Percentiles rank a stretch among this genome's conserved stretches.
phyloP scores from a whole-genome alignment of 2,888 invertebrate genomes.

The Cephonodes hylas region DNA sequence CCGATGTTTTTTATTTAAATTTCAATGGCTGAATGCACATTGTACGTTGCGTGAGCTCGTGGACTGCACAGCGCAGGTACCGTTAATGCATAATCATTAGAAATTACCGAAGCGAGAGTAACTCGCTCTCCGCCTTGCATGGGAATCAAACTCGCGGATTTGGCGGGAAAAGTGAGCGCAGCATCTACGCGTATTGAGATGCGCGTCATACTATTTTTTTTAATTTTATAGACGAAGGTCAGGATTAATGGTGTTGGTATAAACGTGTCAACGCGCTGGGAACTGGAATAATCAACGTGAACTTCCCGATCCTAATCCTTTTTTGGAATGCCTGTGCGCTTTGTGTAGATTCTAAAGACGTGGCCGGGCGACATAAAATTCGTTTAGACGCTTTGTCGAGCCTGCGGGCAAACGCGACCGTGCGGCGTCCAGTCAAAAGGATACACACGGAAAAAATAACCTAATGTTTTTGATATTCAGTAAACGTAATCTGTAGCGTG shows the following conservation, averaged over 20 bases:
- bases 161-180: slow-evolving; percentile 66
- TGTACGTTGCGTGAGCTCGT: slow-evolving; percentile 80
- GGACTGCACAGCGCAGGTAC: slow-evolving; percentile 72
- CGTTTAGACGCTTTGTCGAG: slow-evolving; percentile 36
- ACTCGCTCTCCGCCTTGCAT: slow-evolving; percentile 51
- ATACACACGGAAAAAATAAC: slow-evolving; percentile 28
- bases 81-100: slow-evolving; percentile 76
- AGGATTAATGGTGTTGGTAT: slow-evolving; percentile 26
- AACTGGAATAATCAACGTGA: slow-evolving; percentile 58
- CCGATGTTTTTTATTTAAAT: slow-evolving; percentile 69
- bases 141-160: slow-evolving; percentile 61
- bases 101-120: slow-evolving; percentile 68
- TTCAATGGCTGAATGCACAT: slow-evolving; percentile 74
- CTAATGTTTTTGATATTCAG: slow-evolving; percentile 48
- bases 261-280: slow-evolving; percentile 63
- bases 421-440: slow-evolving; percentile 29
- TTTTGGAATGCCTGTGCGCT: slow-evolving; percentile 40
- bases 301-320: slow-evolving; percentile 55
- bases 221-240: slow-evolving; percentile 5
- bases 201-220: neutral
- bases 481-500: slow-evolving; percentile 40
- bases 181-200: slow-evolving; percentile 16
- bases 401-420: slow-evolving; percentile 17
- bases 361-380: slow-evolving; percentile 41
- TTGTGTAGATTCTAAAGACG: slow-evolving; percentile 44